Evolutionary conservation across 2,113 vertebrate genomes (phyloP).

Genomic region (Lontra canadensis): DNA sequence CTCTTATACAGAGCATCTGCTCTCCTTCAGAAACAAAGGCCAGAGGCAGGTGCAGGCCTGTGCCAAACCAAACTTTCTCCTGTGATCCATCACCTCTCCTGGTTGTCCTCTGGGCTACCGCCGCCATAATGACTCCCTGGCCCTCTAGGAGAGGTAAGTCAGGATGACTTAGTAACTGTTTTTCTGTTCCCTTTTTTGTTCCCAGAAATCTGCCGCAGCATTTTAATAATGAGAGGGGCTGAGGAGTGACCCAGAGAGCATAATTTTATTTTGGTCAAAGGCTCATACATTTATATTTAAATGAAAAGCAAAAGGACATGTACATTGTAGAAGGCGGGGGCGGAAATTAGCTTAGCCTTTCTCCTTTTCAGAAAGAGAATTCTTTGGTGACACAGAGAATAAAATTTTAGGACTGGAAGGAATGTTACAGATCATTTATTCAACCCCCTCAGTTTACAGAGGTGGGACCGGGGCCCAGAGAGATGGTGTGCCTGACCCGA

Average conservation of each 20-base stretch:
- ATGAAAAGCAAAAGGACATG: constrained; percentile 56
- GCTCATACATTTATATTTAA: constrained; percentile 66
- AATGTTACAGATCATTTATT: background rate
- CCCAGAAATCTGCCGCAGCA: constrained; percentile 11
- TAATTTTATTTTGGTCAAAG: constrained; percentile 72
- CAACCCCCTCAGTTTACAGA: background rate
- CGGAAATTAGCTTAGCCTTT: constrained; percentile 5
- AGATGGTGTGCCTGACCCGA: background rate
- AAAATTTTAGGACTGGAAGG: background rate
- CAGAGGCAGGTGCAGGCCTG: background rate
- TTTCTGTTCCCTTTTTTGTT: background rate
- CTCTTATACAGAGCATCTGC: background rate
- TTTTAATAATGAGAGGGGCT: constrained; percentile 52
- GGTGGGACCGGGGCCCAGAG: background rate
- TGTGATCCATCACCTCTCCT: background rate
- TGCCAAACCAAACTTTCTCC: background rate
- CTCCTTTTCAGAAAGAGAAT: constrained; percentile 47
- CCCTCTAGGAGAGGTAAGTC: background rate
- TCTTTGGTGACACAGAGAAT: constrained; percentile 1
- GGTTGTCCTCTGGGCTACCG: background rate
- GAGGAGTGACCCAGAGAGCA: constrained; percentile 39
- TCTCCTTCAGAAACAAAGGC: background rate
- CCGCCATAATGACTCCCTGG: background rate
- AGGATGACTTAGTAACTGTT: background rate
- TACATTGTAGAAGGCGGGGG: constrained; percentile 22